Conservation (phyloP, 37 sponge, comb jelly and placozoan species). For the Chondrilla cf. caribensis region DNA sequence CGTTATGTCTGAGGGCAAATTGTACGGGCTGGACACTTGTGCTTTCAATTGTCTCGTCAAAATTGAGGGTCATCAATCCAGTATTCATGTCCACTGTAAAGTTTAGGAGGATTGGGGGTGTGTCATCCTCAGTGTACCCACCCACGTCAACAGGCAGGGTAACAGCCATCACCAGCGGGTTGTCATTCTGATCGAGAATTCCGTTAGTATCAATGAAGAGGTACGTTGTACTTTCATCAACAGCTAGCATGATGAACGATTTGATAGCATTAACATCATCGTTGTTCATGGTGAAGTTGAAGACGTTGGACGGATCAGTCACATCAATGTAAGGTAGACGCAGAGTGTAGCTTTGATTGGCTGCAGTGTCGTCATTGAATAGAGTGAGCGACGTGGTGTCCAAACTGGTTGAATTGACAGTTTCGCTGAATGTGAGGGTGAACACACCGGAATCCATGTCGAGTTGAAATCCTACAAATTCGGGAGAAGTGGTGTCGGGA, state of each 20-base stretch:
- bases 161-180: slow-evolving; percentile 22
- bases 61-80: slow-evolving; percentile 63
- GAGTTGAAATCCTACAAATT: slow-evolving; percentile 50
- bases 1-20: slow-evolving; percentile 63
- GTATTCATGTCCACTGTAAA: slow-evolving; percentile 78
- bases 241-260: slow-evolving; percentile 42
- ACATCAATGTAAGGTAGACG: slow-evolving; percentile 48
- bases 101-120: slow-evolving; percentile 49
- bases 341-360: slow-evolving; percentile 41
- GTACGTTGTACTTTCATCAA: slow-evolving; percentile 29
- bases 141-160: neutral
- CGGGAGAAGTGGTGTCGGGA: slow-evolving; percentile 46
- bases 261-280: slow-evolving; percentile 84
- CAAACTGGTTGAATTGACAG: slow-evolving; percentile 72
- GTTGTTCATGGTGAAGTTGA: slow-evolving; percentile 50
- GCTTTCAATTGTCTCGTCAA: slow-evolving; percentile 67
- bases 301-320: slow-evolving; percentile 30
- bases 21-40: slow-evolving; percentile 38
- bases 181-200: slow-evolving; percentile 71
- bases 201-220: slow-evolving; percentile 32
- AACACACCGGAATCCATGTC: slow-evolving; percentile 74
- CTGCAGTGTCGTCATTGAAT: slow-evolving; percentile 12
- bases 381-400: slow-evolving; percentile 62
- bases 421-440: slow-evolving; percentile 69
- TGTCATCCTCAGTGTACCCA: slow-evolving; percentile 37